These are phyloP conservation scores for Sebastes reedi DNA, from an alignment of 2,797 vertebrate genomes.

Conservation along the genomic window DNA sequence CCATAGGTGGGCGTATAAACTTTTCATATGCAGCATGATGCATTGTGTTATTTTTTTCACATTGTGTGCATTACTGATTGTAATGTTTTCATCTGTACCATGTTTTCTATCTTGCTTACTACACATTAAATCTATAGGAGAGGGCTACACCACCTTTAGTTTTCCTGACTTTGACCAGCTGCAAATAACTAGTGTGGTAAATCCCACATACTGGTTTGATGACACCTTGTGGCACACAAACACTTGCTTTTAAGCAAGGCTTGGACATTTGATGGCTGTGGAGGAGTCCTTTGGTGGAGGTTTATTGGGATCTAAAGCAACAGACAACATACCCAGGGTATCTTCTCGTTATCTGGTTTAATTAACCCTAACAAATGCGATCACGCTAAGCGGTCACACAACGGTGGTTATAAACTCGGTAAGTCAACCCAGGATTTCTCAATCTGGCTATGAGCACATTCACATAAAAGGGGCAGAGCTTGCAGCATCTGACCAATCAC, in stretches of 20 bases:
- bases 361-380: too few relatives aligned
- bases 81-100: neutral
- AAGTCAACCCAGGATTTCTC: too few relatives aligned
- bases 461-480: too few relatives aligned
- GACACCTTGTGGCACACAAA: neutral
- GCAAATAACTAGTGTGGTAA: neutral
- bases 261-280: neutral
- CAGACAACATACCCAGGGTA: neutral
- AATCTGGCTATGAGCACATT: too few relatives aligned
- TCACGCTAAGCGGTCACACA: too few relatives aligned
- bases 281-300: neutral
- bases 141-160: neutral
- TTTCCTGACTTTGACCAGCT: neutral
- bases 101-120: neutral
- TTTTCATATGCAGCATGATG: neutral
- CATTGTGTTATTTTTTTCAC: neutral
- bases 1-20: neutral
- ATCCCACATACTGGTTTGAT: neutral
- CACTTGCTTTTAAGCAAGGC: neutral
- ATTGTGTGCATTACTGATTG: neutral
- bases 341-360: too few relatives aligned
- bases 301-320: neutral
- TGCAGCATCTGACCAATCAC: too few relatives aligned
- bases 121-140: neutral
- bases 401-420: too few relatives aligned